Percentiles rank a stretch among this genome's conserved stretches.
These are phyloP conservation scores for Agapornis canus DNA, from an alignment of 2,797 vertebrate species.

Conservation along the genomic window DNA sequence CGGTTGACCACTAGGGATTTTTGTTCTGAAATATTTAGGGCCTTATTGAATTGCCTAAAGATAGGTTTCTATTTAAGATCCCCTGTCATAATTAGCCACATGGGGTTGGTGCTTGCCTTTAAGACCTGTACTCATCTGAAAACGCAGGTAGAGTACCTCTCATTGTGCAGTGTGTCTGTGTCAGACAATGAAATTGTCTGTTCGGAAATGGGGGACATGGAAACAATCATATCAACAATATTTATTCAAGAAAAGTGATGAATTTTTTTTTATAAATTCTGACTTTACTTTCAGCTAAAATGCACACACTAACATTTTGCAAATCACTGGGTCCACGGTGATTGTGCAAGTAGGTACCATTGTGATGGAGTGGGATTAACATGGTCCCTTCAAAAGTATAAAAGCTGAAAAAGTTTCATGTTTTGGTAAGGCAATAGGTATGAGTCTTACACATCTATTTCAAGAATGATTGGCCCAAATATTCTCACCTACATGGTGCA, in stretches of 20 bases:
- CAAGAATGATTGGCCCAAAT: background rate
- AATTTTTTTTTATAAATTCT: background rate
- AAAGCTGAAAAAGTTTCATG: background rate
- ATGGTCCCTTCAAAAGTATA: background rate
- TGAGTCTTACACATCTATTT: background rate
- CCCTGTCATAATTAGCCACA: background rate
- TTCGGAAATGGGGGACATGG: background rate
- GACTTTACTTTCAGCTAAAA: background rate
- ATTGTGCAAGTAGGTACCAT: fast-evolving
- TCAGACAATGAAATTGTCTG: background rate
- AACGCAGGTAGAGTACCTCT: background rate
- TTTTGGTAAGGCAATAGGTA: background rate
- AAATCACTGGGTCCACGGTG: background rate
- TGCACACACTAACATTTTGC: background rate
- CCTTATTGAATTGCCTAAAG: background rate
- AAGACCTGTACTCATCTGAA: background rate
- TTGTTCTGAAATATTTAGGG: background rate
- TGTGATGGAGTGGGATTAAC: background rate
- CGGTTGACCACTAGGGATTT: background rate
- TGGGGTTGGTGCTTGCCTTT: background rate
- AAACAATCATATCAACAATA: background rate
- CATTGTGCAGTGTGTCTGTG: background rate
- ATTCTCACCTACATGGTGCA: background rate
- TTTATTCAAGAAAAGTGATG: background rate
- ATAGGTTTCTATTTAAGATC: background rate